Base-by-base conservation (phyloP, 2,797 vertebrate genomes). In the Phrynocephalus forsythii region DNA sequence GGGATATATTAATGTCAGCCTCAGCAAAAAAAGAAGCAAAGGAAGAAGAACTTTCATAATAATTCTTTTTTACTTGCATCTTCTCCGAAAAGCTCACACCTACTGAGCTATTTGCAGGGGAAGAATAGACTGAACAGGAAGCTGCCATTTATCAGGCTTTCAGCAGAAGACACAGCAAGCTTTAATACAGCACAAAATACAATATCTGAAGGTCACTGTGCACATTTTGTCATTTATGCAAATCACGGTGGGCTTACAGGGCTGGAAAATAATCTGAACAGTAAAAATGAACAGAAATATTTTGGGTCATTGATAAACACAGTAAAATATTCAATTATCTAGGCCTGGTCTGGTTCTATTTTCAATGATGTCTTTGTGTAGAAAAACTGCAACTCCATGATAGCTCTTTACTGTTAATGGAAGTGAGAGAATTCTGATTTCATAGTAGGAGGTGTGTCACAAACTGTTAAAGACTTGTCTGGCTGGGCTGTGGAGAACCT, bases 221-320 rank as follows among this genome's bases (percentile, higher is more conserved):
- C 38, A 80, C 87, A 89, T 93, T 82, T 79, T 13, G 60, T 86
- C 90, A 90, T 89, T 93, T 82, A 92, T 85, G 77, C 72, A 81
- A 75, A 90, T 87, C 79, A 86, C 89, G 85, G 18, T 48, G 60
- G 71, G 38, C 44, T 87, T 67, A 82, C 2, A 26, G 38, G 9
- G 7, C 44, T 68, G 28, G 28, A 48, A 76, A 87, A 52, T 38
- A 75, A n/a, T 18, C 20, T 30, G 38, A 82, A 48, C 86, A 76
- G 24, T 10, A 76, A 50, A 80, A 78, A 81, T 1, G 10, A 81
- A 50, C 33, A 50, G 6, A 82, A 66, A 66, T 82, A 87, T 52
- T 76, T 52, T 7, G 71, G 56, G 72, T 86, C 13, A 82, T 60
- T 60, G 78, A 72, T 71, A 67, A 16, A n/a, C 30, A 13, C 52